Evolutionary conservation across 2,113 vertebrate genomes (phyloP).

Genomic region (Notiomystis cincta): DNA sequence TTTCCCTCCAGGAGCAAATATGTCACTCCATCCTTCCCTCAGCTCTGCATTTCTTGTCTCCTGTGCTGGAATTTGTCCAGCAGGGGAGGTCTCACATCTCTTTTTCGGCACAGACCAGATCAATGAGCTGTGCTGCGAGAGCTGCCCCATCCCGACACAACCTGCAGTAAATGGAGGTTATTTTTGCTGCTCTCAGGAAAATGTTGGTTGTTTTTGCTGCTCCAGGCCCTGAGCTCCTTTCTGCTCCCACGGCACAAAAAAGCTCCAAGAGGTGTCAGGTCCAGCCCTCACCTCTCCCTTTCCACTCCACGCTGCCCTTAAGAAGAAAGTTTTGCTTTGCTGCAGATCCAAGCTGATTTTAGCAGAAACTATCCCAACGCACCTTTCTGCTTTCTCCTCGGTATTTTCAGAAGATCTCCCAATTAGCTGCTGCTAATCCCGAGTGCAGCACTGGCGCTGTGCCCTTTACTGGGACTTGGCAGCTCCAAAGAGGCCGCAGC

Average conservation of each 20-base stretch:
- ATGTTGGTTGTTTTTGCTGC: neutral
- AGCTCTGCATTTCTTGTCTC: neutral
- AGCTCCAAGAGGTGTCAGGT: slow-evolving; percentile 54
- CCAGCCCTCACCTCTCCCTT: slow-evolving; percentile 41
- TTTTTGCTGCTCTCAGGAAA: slow-evolving; percentile 51
- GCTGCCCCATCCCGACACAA: neutral
- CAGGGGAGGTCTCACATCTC: neutral
- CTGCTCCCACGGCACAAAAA: slow-evolving; percentile 53
- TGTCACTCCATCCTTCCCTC: neutral
- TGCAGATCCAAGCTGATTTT: neutral
- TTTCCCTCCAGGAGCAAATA: neutral
- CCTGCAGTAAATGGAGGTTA: neutral
- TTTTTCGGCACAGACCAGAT: neutral
- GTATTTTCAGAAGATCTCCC: neutral
- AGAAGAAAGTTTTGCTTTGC: neutral
- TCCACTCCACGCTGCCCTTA: neutral
- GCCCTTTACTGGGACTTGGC: slow-evolving; percentile 5
- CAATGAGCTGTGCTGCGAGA: neutral
- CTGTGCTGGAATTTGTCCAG: neutral
- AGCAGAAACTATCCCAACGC: neutral
- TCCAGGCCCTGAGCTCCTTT: slow-evolving; percentile 34
- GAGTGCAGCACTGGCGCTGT: neutral
- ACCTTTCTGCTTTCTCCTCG: neutral
- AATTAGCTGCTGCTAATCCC: neutral
- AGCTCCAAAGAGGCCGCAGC: slow-evolving; percentile 13